Base-by-base conservation (phyloP, 2,888 invertebrate species). In the Melieria crassipennis region DNA sequence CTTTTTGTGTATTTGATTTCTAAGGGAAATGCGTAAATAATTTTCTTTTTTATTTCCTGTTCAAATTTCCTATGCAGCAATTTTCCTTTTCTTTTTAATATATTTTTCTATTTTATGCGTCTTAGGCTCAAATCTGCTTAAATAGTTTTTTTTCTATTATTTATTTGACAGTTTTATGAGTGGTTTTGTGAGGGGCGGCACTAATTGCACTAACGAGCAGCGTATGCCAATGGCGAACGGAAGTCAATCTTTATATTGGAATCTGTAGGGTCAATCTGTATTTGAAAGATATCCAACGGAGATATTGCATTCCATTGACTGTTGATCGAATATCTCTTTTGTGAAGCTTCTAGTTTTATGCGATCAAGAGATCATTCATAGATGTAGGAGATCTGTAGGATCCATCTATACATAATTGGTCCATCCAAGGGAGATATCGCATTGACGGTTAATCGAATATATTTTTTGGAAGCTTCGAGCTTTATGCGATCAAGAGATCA, bases 1-100 rank as follows among this genome's bases (percentile, higher is more conserved):
- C 6, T 7, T n/a, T n/a, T n/a, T 5, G 9, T 5, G 1, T 52
- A n/a, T 52, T 52, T 52, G 11, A 52, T 52, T 13, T 52, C 13
- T 52, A 52, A 11, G 13, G 52, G 52, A 52, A 52, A 52, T 52
- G 52, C 52, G 52, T 52, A 52, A 7, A 52, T 52, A 52, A 52
- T 52, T 52, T 52, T 52, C 9, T 13, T 7, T 30, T 52, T 52
- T 52, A 52, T 52, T 52, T 52, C 52, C 52, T 52, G 52, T 13
- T 52, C 13, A 52, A 52, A 52, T 52, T n/a, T 30, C 30, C 30
- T 30, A 30, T 30, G 30, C 30, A 30, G 1, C 30, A 30, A 30
- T 30, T 30, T 1, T 30, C 16, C 16, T 30, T 30, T 52, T 52
- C 52, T 52, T 7, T 50, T 50, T 11, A 10, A 50, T 3, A 52